phyloP scores from a whole-genome alignment of 1,140 invertebrate genomes.

The Hermetia illucens region DNA sequence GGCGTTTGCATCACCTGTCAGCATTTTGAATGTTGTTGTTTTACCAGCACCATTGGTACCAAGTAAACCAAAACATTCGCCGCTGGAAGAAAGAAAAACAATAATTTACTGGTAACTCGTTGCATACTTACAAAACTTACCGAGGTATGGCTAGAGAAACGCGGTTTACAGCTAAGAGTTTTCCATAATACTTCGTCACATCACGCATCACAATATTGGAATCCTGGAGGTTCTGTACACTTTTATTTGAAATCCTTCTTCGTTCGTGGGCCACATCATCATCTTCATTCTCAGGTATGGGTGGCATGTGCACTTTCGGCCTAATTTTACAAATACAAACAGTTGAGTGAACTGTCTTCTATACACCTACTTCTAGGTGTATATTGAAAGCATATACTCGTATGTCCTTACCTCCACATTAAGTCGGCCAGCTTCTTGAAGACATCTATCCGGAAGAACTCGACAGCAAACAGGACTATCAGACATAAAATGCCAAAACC shows the following conservation, averaged over 20 bases:
- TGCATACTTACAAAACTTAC: slow-evolving; percentile 13
- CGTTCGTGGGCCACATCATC: slow-evolving; percentile 31
- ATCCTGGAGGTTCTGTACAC: slow-evolving; percentile 6
- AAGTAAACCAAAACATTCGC: slow-evolving; percentile 80
- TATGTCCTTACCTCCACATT: no score
- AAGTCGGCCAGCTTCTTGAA: no score
- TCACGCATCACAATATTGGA: slow-evolving; percentile 33
- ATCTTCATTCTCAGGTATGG: slow-evolving; percentile 16
- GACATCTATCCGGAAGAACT: no score
- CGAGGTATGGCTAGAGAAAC: slow-evolving; percentile 41
- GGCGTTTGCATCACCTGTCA: slow-evolving; percentile 66
- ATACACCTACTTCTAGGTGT: no score
- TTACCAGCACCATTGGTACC: slow-evolving; percentile 81
- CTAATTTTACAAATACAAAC: no score
- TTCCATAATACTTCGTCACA: slow-evolving; percentile 48
- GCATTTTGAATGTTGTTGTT: slow-evolving; percentile 79
- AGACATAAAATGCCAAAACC: no score
- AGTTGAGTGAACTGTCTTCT: no score
- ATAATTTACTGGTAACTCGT: neutral
- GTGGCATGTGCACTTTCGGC: slow-evolving; percentile 4
- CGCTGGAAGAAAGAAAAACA: slow-evolving; percentile 24
- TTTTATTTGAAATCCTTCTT: slow-evolving; percentile 18
- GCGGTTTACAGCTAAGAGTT: slow-evolving; percentile 50
- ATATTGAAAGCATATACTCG: no score
- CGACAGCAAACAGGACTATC: no score